Conservation (phyloP, 2,797 vertebrate species). For the Gobionotothen gibberifrons region DNA sequence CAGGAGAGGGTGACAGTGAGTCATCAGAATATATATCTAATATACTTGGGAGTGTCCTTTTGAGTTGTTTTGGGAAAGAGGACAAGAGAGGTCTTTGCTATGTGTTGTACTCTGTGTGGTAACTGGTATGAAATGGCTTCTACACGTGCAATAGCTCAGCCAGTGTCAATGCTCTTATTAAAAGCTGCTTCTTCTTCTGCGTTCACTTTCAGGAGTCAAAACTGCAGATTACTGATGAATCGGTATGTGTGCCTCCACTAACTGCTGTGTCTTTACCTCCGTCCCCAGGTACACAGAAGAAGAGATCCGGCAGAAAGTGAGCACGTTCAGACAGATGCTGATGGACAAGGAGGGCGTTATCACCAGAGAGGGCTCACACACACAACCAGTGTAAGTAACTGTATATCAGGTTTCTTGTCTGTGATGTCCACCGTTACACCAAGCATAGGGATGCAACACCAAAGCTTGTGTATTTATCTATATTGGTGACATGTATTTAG, state of each 20-base stretch:
- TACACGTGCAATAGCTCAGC: not conserved
- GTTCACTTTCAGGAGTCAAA: constrained; percentile 16
- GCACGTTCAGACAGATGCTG: constrained; percentile 98
- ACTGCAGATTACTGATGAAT: constrained; percentile 7
- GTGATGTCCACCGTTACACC: too few species aligned
- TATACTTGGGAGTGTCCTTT: constrained; percentile 14
- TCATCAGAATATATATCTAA: constrained; percentile 39
- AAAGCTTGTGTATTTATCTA: not conserved
- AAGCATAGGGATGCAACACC: not conserved
- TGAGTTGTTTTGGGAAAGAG: constrained; percentile 3
- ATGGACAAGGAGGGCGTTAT: constrained; percentile 99
- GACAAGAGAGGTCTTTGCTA: constrained; percentile 21
- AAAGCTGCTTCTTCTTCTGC: constrained; percentile 15
- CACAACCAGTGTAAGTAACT: constrained; percentile 89
- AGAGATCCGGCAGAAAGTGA: constrained; percentile 96
- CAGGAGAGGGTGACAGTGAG: constrained; percentile 30
- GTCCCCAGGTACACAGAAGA: constrained; percentile 93
- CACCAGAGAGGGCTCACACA: constrained; percentile 92
- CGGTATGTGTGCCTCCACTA: constrained; percentile 13
- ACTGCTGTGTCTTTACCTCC: constrained; percentile 32
- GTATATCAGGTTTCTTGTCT: not conserved
- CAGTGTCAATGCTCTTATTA: constrained; percentile 6
- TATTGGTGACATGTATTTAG: not conserved
- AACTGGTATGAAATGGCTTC: constrained; percentile 17
- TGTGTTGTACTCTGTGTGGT: constrained; percentile 38